Evolutionary conservation across 2,888 invertebrate species (phyloP), one percentile per base, ranked within the genome.

Genomic region (Zaprionus obscuricornis): DNA sequence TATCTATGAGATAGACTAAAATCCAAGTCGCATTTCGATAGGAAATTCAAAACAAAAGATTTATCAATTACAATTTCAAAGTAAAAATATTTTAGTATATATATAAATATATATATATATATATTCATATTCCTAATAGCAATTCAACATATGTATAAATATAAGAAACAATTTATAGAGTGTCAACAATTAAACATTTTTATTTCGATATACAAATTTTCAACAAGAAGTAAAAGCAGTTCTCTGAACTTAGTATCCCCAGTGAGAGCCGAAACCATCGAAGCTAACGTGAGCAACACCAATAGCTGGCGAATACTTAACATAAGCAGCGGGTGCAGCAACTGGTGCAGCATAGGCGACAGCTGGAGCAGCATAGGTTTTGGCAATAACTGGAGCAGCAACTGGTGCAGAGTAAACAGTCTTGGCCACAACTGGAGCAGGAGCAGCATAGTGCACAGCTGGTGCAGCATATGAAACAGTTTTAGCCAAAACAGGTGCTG

Each of bases 221-320:
- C 78, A 82, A 82, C 79, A 82, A 78, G 11, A 29, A 65, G 59
- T 59, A 82, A 75, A 82, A 78, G 11, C 33, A 65, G 59, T 59
- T 57, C 56, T 58, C 7, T 6, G 8, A 3, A 31, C 16, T 92
- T 92, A 94, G 92, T 93, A 94, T 83, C 92, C 93, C 91, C 94
- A 94, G 81, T 92, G 92, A 73, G 92, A 91, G 70, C 92, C 92
- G 56, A 93, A 91, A 64, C 93, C 93, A 76, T 91, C 92, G 91
- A 93, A 94, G 77, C 92, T 89, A 46, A 92, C 92, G 87, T 94
- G 93, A 58, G 94, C 92, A 34, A 93, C 87, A 24, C 60, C 63
- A 17, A 75, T 55, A 17, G 87, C 81, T 1, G 87, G 86, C 13
- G 79, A 82, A 73, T 76, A 81, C 64, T 63, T 79, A 13, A 79